Conservation (phyloP, 1,140 invertebrate genomes). For the Ooceraea biroi region DNA sequence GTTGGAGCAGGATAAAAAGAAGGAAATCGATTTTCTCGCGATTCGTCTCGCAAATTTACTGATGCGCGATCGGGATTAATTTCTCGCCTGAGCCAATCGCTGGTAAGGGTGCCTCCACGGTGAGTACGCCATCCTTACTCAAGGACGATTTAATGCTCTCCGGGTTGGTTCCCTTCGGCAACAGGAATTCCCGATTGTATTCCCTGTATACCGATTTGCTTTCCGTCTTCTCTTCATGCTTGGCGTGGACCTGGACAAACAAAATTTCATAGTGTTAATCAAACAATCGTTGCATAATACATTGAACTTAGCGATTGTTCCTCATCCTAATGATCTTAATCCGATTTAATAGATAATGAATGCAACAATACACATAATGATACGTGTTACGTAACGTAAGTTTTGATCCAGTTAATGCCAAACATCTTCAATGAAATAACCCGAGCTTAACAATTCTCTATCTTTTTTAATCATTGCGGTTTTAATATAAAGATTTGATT, state of each 20-base stretch:
- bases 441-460: too few species aligned
- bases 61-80: conserved; percentile 92
- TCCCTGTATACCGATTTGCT: conserved; percentile 97
- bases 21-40: conserved; percentile 17
- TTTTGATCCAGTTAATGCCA: too few species aligned
- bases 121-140: conserved; percentile 96
- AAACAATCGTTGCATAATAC: background rate
- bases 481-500: too few species aligned
- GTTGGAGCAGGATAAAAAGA: conserved; percentile 26
- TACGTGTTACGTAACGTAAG: too few species aligned
- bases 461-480: too few species aligned
- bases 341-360: background rate
- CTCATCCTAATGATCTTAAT: background rate
- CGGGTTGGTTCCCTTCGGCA: conserved; percentile 97
- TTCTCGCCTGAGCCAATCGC: conserved; percentile 91
- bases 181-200: conserved; percentile 97
- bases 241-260: conserved; percentile 94
- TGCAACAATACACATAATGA: background rate
- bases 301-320: background rate
- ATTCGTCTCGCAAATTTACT: conserved; percentile 84
- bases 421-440: too few species aligned
- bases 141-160: conserved; percentile 96
- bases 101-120: conserved; percentile 96
- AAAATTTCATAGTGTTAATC: conserved; percentile 3
- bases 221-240: conserved; percentile 98